These are phyloP conservation scores for Jordanella pulchra DNA, from an alignment of 2,797 vertebrate species.

Conservation along the genomic window DNA sequence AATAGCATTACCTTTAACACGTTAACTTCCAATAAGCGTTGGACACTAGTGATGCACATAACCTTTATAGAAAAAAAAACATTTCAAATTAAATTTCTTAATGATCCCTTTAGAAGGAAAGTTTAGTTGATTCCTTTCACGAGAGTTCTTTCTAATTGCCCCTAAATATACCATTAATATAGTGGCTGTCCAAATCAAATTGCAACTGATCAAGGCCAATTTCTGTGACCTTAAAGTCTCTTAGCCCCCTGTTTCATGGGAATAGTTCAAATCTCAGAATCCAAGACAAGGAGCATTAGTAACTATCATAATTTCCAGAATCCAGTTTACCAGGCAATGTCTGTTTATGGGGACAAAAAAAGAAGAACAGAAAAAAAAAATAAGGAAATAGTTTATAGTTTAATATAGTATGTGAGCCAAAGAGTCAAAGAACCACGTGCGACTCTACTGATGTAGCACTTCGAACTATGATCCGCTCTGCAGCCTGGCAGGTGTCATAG, in stretches of 20 bases:
- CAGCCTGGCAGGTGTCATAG: too few relatives aligned
- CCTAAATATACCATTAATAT: constrained; percentile 11
- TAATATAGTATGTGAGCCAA: too few relatives aligned
- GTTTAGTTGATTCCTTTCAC: neutral
- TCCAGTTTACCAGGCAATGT: too few relatives aligned
- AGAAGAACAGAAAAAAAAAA: too few relatives aligned
- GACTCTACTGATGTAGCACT: too few relatives aligned
- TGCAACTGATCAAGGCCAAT: constrained; percentile 68
- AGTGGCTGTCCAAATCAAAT: constrained; percentile 61
- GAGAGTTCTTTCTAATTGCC: too few relatives aligned
- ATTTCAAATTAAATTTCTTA: neutral
- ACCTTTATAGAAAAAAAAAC: neutral
- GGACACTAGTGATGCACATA: neutral
- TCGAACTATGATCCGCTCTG: constrained; percentile 31
- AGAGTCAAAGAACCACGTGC: too few relatives aligned
- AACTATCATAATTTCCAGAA: too few relatives aligned
- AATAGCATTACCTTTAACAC: too few relatives aligned
- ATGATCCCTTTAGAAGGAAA: neutral
- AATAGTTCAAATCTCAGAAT: constrained; percentile 74
- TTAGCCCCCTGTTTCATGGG: constrained; percentile 51
- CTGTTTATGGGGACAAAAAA: too few relatives aligned
- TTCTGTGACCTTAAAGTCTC: constrained; percentile 57
- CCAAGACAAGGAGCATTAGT: constrained; percentile 64
- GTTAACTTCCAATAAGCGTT: neutral
- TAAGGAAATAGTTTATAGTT: too few relatives aligned